These are phyloP conservation scores for Elachura formosa DNA, from an alignment of 2,113 vertebrate genomes.

Conservation along the genomic window DNA sequence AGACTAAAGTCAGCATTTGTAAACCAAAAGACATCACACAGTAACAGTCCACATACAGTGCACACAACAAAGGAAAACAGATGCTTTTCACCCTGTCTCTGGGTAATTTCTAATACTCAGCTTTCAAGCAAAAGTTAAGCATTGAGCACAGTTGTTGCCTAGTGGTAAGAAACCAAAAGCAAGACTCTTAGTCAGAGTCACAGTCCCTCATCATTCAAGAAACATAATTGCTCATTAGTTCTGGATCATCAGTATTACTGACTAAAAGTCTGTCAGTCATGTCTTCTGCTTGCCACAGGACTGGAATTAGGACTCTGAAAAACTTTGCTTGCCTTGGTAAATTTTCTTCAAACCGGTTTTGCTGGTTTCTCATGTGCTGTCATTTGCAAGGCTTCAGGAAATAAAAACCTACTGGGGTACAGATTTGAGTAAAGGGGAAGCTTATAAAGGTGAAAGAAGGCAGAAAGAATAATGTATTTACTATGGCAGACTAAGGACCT, in stretches of 20 bases:
- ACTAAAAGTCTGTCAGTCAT: neutral
- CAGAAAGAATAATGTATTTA: neutral
- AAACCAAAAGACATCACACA: neutral
- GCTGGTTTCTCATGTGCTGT: neutral
- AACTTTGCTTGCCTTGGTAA: neutral
- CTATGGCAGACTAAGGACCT: neutral
- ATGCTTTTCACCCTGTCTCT: neutral
- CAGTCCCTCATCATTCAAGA: neutral
- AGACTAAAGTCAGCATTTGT: neutral
- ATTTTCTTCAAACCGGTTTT: neutral
- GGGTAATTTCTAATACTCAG: neutral
- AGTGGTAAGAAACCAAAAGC: neutral
- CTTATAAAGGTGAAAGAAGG: neutral
- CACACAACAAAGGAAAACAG: neutral
- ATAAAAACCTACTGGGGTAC: neutral
- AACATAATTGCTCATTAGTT: neutral
- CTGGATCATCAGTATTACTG: neutral
- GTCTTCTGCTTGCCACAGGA: neutral
- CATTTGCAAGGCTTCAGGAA: neutral
- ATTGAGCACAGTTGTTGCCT: neutral
- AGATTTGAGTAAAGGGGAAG: neutral
- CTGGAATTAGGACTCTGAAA: neutral
- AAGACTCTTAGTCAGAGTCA: neutral
- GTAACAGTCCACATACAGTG: neutral
- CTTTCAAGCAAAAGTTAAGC: neutral